Evolutionary conservation across 2,888 invertebrate genomes (phyloP), one percentile per base, ranked within the genome.

Genomic region (Zaprionus bogoriensis): DNA sequence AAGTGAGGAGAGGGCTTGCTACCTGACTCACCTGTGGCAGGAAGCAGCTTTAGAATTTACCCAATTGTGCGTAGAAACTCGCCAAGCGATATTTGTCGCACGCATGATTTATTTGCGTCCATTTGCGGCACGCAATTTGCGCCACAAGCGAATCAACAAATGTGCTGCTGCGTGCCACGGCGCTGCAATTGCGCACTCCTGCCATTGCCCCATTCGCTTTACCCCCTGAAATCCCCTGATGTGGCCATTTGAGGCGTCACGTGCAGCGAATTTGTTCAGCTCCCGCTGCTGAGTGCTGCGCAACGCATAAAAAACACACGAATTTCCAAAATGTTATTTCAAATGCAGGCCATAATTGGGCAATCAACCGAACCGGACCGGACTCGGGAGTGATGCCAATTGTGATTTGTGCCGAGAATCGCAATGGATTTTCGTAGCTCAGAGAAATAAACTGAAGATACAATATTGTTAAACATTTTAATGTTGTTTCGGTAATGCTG

Each of bases 21-120:
- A 10, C 6, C 27, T 45, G 42, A n/a, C 22, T 41, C 42, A 66
- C 65, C 73, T 74, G 58, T 61, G 27, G 9, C 45, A 22, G 47
- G 19, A 44, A 10, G 38, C 4, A 52, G 55, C 50, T 55, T 62
- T 67, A 48, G 55, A 65, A 57, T 62, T 62, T 60, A 23, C 52
- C 52, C 79, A 82, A 77, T 82, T 74, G 72, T 74, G 83, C 77
- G 79, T 79, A 48, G 66, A 82, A 79, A 64, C 47, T 65, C 77
- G 64, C 57, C 41, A 61, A 72, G 48, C 67, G 45, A 68, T 65
- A 66, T 74, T 77, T 74, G 67, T 72, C 60, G 66, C 74, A 71
- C 63, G 62, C 72, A 61, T 72, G 79, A 82, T 77, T 79, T 77
- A 83, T 77, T 66, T 78, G 57, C 78, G 69, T 74, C 62, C 69